Evolutionary conservation across 2,888 invertebrate species (phyloP), one percentile per base, ranked within the genome.

Genomic region (Macroteleia sp.): DNA sequence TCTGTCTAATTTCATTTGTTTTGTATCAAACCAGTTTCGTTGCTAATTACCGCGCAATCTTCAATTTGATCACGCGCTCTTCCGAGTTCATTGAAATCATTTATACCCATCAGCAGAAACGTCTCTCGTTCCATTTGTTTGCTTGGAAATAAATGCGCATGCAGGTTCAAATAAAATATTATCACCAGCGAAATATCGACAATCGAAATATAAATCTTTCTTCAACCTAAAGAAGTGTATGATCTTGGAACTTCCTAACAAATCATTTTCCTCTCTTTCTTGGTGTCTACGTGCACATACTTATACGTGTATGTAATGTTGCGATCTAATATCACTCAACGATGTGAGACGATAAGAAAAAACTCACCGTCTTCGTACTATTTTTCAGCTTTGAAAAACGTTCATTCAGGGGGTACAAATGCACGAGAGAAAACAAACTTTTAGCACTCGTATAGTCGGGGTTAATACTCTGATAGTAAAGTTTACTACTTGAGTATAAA

Each of bases 381-480:
- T 66, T 66, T 66, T 54, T 66, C 54, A 66, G 41, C 42, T 34
- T 25, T 34, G 54, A 66, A 41, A 66, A 54, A 66, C 66, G 54
- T 54, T 56, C 52, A 66, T 66, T 42, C 34, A 46, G 9, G 22
- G 44, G 44, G 25, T 14, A 20, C 41, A 25, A 25, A 36, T 28
- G 61, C 36, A 12, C 25, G 32, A 16, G 48, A 12, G n/a, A 25
- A 48, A 48, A 39, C 28, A 25, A 61, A 61, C 46, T 48, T 61
- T 61, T 39, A 19, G 36, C 61, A 36, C 48, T 25, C 36, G 36
- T 48, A 16, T 28, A 48, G 61, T 36, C 22, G 28, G 14, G 48
- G 48, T 61, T 61, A 61, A 61, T 61, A 61, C 61, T 61, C 61
- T 48, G 62, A 62, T 62, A 62, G 62, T 62, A 50, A 62, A 62